Conservation (phyloP, 2,888 invertebrate species). For the Esperia sulphurella region DNA sequence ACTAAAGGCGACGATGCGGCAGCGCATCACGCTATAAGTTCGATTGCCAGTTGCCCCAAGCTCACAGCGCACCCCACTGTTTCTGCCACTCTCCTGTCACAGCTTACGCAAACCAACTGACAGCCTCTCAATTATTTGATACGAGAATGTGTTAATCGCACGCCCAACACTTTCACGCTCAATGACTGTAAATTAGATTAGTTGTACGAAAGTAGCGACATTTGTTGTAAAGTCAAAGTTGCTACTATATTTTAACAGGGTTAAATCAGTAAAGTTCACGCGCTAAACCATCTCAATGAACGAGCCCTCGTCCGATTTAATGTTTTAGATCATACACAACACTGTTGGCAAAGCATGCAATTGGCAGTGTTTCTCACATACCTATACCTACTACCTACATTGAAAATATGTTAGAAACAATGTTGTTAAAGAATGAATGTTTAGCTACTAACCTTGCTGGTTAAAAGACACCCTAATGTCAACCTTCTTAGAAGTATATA, state of each 20-base stretch:
- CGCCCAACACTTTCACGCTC: conserved; percentile 68
- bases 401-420: too few species aligned
- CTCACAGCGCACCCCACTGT: conserved; percentile 52
- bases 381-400: too few species aligned
- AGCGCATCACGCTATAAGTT: neutral
- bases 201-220: conserved; percentile 70
- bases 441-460: too few species aligned
- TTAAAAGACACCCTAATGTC: conserved; percentile 73
- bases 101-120: conserved; percentile 76
- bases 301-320: conserved; percentile 37
- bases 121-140: conserved; percentile 75
- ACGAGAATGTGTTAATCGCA: conserved; percentile 77
- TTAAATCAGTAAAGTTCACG: conserved; percentile 75
- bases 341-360: too few species aligned
- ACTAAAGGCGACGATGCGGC: neutral
- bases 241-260: conserved; percentile 79
- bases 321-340: conserved; percentile 35
- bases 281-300: conserved; percentile 53
- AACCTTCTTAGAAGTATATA: conserved; percentile 77
- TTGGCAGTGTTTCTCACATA: too few species aligned
- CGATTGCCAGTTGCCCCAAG: conserved; percentile 11
- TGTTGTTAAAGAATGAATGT: too few species aligned
- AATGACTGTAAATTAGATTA: conserved; percentile 73
- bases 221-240: conserved; percentile 69
- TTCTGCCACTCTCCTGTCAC: conserved; percentile 76